Percentiles rank a stretch among this genome's conserved stretches.
phyloP scores from a whole-genome alignment of 2,113 vertebrate species.

The Alligator sinensis region DNA sequence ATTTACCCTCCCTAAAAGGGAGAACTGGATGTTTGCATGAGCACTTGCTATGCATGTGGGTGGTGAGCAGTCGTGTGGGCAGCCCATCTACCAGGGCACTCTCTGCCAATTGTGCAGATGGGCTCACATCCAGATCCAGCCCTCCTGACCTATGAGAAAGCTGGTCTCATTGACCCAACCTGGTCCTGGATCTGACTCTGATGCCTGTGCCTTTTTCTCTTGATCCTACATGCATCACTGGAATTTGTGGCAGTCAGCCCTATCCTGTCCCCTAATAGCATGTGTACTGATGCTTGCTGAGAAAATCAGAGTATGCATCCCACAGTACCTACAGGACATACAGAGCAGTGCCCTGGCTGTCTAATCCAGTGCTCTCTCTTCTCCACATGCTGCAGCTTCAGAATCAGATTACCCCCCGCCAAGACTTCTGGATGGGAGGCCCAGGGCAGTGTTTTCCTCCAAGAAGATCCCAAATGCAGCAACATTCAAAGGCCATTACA shows the following conservation, averaged over 20 bases:
- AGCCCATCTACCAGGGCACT: too few relatives aligned
- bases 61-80: not conserved
- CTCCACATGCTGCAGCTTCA: not conserved
- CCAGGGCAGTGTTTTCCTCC: rapidly evolving
- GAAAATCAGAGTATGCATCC: not conserved
- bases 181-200: not conserved
- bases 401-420: not conserved
- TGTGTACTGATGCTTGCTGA: not conserved
- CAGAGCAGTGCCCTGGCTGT: not conserved
- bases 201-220: not conserved
- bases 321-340: not conserved
- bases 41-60: not conserved
- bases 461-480: not conserved
- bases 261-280: not conserved
- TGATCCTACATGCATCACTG: not conserved
- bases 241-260: not conserved
- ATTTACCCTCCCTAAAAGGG: rapidly evolving
- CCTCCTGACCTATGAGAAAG: not conserved
- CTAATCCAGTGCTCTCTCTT: rapidly evolving
- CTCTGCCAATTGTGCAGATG: too few relatives aligned
- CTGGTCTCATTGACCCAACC: not conserved
- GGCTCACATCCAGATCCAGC: not conserved
- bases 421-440: not conserved
- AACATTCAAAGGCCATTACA: constrained; percentile 60
- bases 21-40: too few relatives aligned